A percentile compares a stretch with the other conserved stretches of the same genome.
Evolutionary conservation across 2,113 vertebrate genomes (phyloP).

Genomic region (Macrotus californicus): DNA sequence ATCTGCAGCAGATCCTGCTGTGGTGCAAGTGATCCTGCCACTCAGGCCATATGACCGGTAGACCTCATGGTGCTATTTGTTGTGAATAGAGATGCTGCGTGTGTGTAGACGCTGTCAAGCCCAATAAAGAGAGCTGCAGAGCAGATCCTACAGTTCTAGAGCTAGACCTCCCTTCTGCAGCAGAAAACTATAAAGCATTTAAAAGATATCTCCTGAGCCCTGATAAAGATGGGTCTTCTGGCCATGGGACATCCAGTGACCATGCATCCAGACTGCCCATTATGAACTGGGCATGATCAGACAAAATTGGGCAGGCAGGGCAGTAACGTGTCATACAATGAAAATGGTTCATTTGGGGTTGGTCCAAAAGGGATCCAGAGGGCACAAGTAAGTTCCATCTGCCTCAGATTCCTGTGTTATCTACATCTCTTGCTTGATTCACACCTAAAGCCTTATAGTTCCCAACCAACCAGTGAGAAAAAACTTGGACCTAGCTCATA

Average conservation of each 20-base stretch:
- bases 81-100: background rate
- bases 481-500: background rate
- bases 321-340: background rate
- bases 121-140: background rate
- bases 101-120: background rate
- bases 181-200: background rate
- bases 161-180: background rate
- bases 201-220: background rate
- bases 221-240: background rate
- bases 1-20: background rate
- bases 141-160: background rate
- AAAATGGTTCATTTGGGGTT: background rate
- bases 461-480: background rate
- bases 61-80: background rate
- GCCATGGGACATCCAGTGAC: background rate
- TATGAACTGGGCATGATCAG: background rate
- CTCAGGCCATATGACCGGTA: background rate
- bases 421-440: background rate
- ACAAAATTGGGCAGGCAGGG: background rate
- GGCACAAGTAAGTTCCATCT: background rate
- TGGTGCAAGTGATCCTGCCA: background rate
- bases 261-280: background rate
- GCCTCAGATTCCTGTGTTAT: background rate
- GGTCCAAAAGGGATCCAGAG: background rate
- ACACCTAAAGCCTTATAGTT: background rate